Conservation (phyloP, 2,888 invertebrate species). For the Diogma glabrata region DNA sequence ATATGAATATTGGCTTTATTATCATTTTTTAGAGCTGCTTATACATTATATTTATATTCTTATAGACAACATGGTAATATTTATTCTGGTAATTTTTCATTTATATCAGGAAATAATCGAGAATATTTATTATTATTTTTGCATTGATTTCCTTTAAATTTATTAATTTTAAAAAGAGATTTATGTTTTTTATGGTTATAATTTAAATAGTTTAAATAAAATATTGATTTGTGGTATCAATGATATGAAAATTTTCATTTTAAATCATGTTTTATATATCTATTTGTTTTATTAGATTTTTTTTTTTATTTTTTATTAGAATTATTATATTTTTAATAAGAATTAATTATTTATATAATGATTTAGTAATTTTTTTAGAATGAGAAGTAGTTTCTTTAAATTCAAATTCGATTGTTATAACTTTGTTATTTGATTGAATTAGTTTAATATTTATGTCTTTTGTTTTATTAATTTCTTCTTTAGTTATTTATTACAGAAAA, state of each 20-base stretch:
- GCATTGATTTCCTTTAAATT: slow-evolving; percentile 52
- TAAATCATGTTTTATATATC: slow-evolving; percentile 40
- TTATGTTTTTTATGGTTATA: slow-evolving; percentile 41
- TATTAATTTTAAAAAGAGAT: slow-evolving; percentile 45
- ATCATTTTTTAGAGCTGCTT: slow-evolving; percentile 53
- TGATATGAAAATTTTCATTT: slow-evolving; percentile 42
- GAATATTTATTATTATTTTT: slow-evolving; percentile 49
- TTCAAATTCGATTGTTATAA: slow-evolving; percentile 39
- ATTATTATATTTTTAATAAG: slow-evolving; percentile 30
- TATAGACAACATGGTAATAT: slow-evolving; percentile 48
- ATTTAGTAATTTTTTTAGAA: slow-evolving; percentile 41
- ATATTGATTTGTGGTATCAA: slow-evolving; percentile 56
- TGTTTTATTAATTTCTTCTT: slow-evolving; percentile 53
- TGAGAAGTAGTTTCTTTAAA: slow-evolving; percentile 43
- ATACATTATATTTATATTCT: slow-evolving; percentile 53
- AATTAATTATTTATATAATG: slow-evolving; percentile 39
- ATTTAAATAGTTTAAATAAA: slow-evolving; percentile 56
- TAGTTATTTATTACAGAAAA: slow-evolving; percentile 51
- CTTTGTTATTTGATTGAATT: slow-evolving; percentile 52
- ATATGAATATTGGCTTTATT: slow-evolving; percentile 44
- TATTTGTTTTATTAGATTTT: slow-evolving; percentile 42
- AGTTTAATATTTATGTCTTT: slow-evolving; percentile 50
- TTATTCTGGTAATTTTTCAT: slow-evolving; percentile 40
- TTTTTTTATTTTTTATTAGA: slow-evolving; percentile 39
- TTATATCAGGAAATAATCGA: slow-evolving; percentile 39